phyloP scores from a whole-genome alignment of 2,888 invertebrate genomes.

The Limnephilus auricula region DNA sequence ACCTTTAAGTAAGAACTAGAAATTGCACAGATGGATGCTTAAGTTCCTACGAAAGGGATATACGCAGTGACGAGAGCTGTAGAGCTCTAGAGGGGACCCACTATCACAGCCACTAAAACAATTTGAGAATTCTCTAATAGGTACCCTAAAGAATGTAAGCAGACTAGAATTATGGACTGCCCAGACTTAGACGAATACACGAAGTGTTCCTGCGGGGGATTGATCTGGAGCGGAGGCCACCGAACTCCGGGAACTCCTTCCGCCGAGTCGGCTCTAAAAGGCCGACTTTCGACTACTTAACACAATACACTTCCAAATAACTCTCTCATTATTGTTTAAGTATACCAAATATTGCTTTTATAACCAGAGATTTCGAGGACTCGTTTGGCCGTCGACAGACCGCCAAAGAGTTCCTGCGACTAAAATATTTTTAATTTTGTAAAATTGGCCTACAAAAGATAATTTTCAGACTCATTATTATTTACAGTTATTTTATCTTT shows the following conservation, averaged over 20 bases:
- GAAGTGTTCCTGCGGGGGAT: background rate
- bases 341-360: constrained; percentile 38
- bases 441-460: constrained; percentile 80
- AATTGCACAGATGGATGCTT: background rate
- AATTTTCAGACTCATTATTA: constrained; percentile 77
- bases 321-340: constrained; percentile 17
- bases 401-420: background rate
- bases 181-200: background rate
- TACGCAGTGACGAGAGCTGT: background rate
- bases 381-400: constrained; percentile 8
- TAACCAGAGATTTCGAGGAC: background rate
- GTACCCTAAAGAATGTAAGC: background rate
- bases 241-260: background rate
- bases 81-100: background rate
- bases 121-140: background rate
- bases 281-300: background rate
- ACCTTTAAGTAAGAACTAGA: background rate
- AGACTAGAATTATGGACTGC: constrained; percentile 10
- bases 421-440: constrained; percentile 70
- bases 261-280: background rate
- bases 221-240: background rate
- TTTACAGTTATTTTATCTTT: constrained; percentile 75
- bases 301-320: constrained; percentile 31
- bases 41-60: background rate
- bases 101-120: background rate